Percentiles rank a stretch among this genome's conserved stretches.
Conservation (phyloP, 2,888 invertebrate genomes). For the Hedychridium roseum region DNA sequence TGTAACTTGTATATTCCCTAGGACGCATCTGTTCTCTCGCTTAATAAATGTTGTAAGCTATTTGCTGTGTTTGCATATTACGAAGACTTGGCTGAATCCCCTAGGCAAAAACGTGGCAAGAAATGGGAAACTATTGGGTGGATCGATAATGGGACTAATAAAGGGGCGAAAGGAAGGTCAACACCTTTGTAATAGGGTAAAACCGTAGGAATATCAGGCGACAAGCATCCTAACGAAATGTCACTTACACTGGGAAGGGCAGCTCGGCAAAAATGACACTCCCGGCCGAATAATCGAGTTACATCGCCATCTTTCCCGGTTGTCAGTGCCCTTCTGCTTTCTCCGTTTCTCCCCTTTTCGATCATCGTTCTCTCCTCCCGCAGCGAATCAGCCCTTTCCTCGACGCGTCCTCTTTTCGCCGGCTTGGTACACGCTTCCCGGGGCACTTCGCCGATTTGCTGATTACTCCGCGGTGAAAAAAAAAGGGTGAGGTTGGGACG, state of each 20-base stretch:
- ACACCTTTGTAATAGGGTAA: too few relatives aligned
- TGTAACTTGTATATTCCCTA: too few relatives aligned
- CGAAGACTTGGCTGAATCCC: too few relatives aligned
- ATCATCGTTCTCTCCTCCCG: slow-evolving; percentile 3
- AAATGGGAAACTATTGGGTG: too few relatives aligned
- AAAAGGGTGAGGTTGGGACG: slow-evolving; percentile 23
- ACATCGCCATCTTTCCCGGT: slow-evolving; percentile 51
- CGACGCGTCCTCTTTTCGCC: slow-evolving; percentile 10
- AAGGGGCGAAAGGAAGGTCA: too few relatives aligned
- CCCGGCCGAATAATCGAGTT: slow-evolving; percentile 56
- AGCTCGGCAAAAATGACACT: slow-evolving; percentile 49
- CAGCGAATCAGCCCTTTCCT: slow-evolving; percentile 2
- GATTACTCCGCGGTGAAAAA: slow-evolving; percentile 45
- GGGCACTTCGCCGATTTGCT: slow-evolving; percentile 54
- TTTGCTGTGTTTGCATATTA: too few relatives aligned
- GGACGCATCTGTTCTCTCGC: too few relatives aligned
- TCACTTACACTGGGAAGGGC: slow-evolving; percentile 42
- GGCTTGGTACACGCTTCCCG: slow-evolving; percentile 41
- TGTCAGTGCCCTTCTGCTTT: slow-evolving; percentile 23
- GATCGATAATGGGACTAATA: too few relatives aligned
- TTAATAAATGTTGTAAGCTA: too few relatives aligned
- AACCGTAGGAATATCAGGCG: too few relatives aligned
- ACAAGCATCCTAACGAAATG: slow-evolving; percentile 52
- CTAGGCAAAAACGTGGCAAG: too few relatives aligned
- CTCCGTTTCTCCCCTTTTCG: slow-evolving; percentile 14